A percentile compares a stretch with the other conserved stretches of the same genome.
phyloP scores from a whole-genome alignment of 2,113 vertebrate species.

The Phasianus colchicus region DNA sequence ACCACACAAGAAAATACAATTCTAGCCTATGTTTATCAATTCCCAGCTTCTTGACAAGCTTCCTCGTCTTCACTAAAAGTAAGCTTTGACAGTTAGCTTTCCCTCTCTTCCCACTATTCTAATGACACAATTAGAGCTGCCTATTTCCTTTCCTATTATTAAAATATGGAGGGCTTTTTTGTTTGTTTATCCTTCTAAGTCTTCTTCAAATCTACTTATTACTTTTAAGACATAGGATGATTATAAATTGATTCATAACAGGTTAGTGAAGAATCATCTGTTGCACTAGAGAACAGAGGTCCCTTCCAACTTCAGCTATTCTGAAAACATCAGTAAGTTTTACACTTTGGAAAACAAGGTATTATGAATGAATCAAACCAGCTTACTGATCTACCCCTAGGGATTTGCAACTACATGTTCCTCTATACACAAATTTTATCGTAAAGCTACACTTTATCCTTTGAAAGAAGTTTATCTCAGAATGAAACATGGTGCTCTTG shows the following conservation, averaged over 20 bases:
- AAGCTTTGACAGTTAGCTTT: not conserved
- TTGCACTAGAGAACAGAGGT: not conserved
- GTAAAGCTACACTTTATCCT: not conserved
- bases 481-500: not conserved
- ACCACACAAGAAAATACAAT: not conserved
- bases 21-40: not conserved
- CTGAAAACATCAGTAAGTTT: not conserved
- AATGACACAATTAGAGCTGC: not conserved
- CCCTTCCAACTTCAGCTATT: not conserved
- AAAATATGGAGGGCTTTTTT: not conserved
- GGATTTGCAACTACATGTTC: not conserved
- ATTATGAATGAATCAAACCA: not conserved
- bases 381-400: not conserved
- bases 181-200: not conserved
- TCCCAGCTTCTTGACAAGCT: not conserved
- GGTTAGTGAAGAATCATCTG: not conserved
- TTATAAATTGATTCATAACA: not conserved
- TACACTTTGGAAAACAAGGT: not conserved
- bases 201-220: not conserved
- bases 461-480: not conserved
- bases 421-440: not conserved
- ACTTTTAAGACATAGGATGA: not conserved
- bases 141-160: not conserved
- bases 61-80: not conserved
- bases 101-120: not conserved